Evolutionary conservation across 2,113 vertebrate genomes (phyloP), one percentile per base, ranked within the genome.

Genomic region (Apodemus speciosus): DNA sequence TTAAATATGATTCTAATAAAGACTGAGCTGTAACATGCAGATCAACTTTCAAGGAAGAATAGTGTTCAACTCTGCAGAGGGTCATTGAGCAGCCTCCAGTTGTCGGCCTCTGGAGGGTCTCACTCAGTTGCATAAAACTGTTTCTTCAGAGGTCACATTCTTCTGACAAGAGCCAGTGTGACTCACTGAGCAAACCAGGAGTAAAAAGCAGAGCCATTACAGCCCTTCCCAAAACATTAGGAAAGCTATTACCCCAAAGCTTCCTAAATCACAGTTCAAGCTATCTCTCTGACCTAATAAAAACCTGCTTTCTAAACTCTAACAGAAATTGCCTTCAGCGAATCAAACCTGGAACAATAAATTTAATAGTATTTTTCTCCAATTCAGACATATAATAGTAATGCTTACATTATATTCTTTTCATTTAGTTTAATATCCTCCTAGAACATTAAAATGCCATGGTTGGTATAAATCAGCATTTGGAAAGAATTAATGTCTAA

Each of bases 321-420:
- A 71, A 73, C 38, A 94, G 27, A 32, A 75, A 72, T 20, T 92
- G 9, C 58, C 81, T 6, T 53, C 81, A 30, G 6, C 72, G 25
- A 95, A 95, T 80, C 38, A 30, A 92, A 87, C 25, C 30, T 23
- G 5, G 16, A 46, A 80, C 27, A 87, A 72, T 62, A 89, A 46
- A 95, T 96, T 51, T 73, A 43, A 79, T 21, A 85, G 32, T 10
- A 79, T 43, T 81, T 90, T 93, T 93, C 85, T 90, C 77, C 81
- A 69, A 85, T 84, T 81, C 35, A 38, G 35, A 85, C 9, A 62
- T 76, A 38, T 75, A 95, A 46, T 90, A 89, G 27, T 68, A 83
- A 94, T 84, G 11, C 35, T 93, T 71, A 46, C 46, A 94, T 89
- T 95, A 66, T 77, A 90, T 88, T 94, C 30, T 51, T 89, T 90